Evolutionary conservation across 2,797 vertebrate species (phyloP).

Genomic region (Lutjanus campechanus): DNA sequence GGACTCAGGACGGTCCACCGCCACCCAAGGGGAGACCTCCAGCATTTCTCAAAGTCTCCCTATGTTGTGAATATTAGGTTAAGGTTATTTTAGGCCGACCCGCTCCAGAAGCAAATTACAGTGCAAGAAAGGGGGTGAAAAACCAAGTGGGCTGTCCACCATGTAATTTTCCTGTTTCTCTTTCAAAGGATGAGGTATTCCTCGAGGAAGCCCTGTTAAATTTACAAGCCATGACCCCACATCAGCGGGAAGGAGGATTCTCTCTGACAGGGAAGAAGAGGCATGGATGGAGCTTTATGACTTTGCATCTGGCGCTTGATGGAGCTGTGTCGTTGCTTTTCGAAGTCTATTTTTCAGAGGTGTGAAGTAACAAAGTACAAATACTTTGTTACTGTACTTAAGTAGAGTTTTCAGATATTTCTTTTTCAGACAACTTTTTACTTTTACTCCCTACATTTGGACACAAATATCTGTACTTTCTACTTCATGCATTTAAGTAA

Average conservation of each 20-base stretch:
- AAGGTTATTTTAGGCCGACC: constrained; percentile 87
- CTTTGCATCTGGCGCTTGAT: constrained; percentile 52
- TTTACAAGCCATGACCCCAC: constrained; percentile 84
- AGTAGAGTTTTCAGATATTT: no score
- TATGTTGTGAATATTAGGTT: constrained; percentile 85
- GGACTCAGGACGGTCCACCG: constrained; percentile 55
- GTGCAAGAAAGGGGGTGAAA: constrained; percentile 76
- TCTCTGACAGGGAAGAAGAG: constrained; percentile 59
- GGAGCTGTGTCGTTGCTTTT: constrained; percentile 29
- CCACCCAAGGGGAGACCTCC: constrained; percentile 89
- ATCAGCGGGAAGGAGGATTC: constrained; percentile 70
- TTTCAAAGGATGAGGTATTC: constrained; percentile 86
- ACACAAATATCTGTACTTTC: no score
- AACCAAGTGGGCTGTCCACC: constrained; percentile 75
- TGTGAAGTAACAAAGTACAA: no score
- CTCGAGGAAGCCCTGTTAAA: constrained; percentile 82
- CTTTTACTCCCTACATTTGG: no score
- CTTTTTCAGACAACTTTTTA: no score
- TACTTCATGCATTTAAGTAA: no score
- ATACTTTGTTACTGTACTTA: no score
- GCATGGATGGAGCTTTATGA: constrained; percentile 41
- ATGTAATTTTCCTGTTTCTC: constrained; percentile 87
- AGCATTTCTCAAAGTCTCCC: constrained; percentile 79
- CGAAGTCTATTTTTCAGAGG: background rate
- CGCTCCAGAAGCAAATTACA: constrained; percentile 81